Evolutionary conservation across 2,113 vertebrate species (phyloP), one percentile per base, ranked within the genome.

Genomic region (rat (Rattus norvegicus)): DNA sequence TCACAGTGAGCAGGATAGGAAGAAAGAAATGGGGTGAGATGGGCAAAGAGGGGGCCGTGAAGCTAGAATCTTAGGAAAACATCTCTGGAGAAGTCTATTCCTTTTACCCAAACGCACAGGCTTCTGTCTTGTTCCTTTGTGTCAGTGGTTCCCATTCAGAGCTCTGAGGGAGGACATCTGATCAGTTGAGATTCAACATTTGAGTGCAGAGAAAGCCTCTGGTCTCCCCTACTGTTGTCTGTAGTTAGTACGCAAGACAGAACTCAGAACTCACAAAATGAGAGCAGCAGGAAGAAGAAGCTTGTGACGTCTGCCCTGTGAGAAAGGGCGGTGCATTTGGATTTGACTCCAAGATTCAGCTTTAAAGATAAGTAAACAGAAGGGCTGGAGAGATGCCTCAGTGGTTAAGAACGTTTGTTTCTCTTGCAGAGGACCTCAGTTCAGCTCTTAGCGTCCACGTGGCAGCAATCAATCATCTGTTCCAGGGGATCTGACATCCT

Each of bases 21-120:
- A 1, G 75, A 20, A 87, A 85, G 59, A 92, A 39, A 13, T 0
- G 0, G 13, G 39, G 7, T 14, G 0, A 10, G 54, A 13, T 2
- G 7, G 4, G 59, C 2, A 11, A 26, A n/a, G 80, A 14, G 59
- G 70, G 20, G 24, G 7, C 4, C 52, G 49, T 9, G 17, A 17
- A 26, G 5, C 63, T 30, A 43, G 75, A 67, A 28, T 5, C 36
- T 2, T n/a, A 47, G 54, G n/a, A 52, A 36, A 83, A 70, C 8
- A 28, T 33, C 0, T 72, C 16, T 13, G 14, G 39, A 47, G 22
- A 39, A 13, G 67, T 26, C 93, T 7, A 28, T 6, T 2, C 0
- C 7, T 24, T 5, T 76, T 0, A 5, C 4, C 70, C 47, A 72
- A 88, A 49, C 20, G 6, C 56, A 59, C 1, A 12, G 7, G 61